Evolutionary conservation across 2,888 invertebrate genomes (phyloP), one percentile per base, ranked within the genome.

Genomic region (Oscheius sp.): DNA sequence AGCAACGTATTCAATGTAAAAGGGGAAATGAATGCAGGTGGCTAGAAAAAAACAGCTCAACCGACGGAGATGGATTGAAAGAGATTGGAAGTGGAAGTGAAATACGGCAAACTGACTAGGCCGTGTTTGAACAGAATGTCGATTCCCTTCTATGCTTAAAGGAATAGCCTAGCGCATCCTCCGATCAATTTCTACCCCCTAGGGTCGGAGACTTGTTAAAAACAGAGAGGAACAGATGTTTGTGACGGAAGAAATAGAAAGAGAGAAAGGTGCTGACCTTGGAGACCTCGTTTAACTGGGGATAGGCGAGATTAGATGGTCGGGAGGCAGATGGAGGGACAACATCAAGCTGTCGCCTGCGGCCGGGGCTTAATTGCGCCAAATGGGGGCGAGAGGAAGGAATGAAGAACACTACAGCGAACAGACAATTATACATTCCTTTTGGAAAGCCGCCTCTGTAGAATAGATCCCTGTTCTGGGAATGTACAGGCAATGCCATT

Each of bases 341-440:
- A 36, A n/a, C n/a, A 20, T 22, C 26, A 32, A 33, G 33, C 54
- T 54, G 54, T 33, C 54, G 32, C 20, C 54, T 36, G n/a, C 8
- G 14, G 54, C 33, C 33, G 33, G 24, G 33, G 33, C 54, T 20
- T 54, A 54, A 54, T 54, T 54, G 32, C 54, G 33, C 54, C 32
- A 32, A 51, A 32, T 54, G 32, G 32, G 47, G 36, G 36, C 14
- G 8, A 8, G 36, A 8, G 8, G 36, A 47, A 22, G 47, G 24
- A n/a, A n/a, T n/a, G n/a, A n/a, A n/a, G n/a, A n/a, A n/a, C n/a
- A 47, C 47, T 26, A 22, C 47, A 14, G n/a, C 54, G 17, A 32
- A 33, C 36, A 54, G 14, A 54, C 54, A 54, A 54, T 54, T 54
- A 54, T 14, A 20, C 12, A 54, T 54, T 54, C 54, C 12, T 36